These are phyloP conservation scores for Daphoenositta chrysoptera DNA, from an alignment of 2,113 vertebrate species.

Conservation along the genomic window DNA sequence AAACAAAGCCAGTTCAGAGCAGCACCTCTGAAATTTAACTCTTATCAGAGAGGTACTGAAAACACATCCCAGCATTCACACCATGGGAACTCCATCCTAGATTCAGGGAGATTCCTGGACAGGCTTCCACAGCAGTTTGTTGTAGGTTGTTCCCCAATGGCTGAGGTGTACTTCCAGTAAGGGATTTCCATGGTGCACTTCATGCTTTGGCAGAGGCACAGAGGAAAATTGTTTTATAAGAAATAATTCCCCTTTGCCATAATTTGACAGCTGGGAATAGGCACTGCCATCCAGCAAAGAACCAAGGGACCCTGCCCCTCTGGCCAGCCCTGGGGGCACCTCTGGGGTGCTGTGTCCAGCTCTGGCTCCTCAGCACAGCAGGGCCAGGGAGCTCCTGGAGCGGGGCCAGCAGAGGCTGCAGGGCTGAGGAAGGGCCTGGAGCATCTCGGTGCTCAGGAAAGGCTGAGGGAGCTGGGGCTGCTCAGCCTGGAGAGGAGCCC, in stretches of 20 bases:
- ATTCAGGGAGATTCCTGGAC: neutral
- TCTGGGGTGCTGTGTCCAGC: neutral
- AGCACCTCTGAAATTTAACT: neutral
- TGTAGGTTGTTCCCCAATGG: neutral
- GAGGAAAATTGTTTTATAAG: neutral
- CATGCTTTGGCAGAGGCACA: neutral
- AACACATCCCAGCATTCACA: fast-evolving
- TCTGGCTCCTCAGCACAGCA: neutral
- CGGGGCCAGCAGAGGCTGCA: fast-evolving
- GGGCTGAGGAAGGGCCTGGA: neutral
- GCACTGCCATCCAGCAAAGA: neutral
- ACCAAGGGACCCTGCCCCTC: neutral
- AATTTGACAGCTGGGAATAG: neutral
- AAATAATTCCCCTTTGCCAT: neutral
- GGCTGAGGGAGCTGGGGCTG: neutral
- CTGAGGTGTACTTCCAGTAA: neutral
- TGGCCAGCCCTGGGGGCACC: neutral
- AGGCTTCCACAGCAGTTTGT: neutral
- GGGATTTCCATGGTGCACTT: neutral
- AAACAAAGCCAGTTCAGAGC: neutral
- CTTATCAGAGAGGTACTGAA: neutral
- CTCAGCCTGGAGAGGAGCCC: neutral
- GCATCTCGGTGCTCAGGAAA: neutral
- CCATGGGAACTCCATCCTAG: neutral
- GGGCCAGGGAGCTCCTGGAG: neutral